phyloP scores from a whole-genome alignment of 2,888 invertebrate species.

The Sturmia bella region DNA sequence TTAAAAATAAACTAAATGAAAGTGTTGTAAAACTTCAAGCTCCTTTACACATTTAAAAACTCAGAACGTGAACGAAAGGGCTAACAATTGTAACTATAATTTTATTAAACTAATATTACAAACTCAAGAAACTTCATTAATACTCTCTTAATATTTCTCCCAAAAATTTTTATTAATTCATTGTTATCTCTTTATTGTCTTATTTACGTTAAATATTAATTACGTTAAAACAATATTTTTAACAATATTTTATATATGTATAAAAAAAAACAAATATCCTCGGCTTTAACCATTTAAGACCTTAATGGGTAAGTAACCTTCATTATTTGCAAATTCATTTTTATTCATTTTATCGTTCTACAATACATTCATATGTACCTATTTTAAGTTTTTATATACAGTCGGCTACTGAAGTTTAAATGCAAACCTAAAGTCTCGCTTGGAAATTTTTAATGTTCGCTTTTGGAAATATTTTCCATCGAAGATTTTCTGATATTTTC shows the following conservation, averaged over 20 bases:
- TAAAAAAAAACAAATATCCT: conserved; percentile 59
- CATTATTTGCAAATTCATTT: conserved; percentile 66
- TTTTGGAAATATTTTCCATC: too few species aligned
- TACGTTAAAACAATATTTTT: conserved; percentile 63
- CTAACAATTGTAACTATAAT: conserved; percentile 62
- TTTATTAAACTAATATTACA: conserved; percentile 35
- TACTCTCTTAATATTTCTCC: conserved; percentile 64
- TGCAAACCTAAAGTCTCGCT: too few species aligned
- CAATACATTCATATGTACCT: conserved; percentile 2
- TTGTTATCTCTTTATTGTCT: conserved; percentile 68
- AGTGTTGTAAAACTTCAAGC: conserved; percentile 60
- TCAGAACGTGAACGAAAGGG: conserved; percentile 31
- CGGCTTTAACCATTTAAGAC: conserved; percentile 66
- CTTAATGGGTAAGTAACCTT: conserved; percentile 66
- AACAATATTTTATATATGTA: conserved; percentile 70
- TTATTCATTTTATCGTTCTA: conserved; percentile 27
- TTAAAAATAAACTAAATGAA: conserved; percentile 41
- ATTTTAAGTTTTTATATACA: conserved; percentile 23
- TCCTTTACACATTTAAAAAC: conserved; percentile 45
- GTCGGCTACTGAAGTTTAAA: too few species aligned
- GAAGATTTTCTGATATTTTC: too few species aligned
- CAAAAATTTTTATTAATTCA: conserved; percentile 64
- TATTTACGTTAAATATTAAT: conserved; percentile 63
- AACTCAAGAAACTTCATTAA: conserved; percentile 59
- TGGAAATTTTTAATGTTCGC: too few species aligned